Evolutionary conservation across 2,888 invertebrate species (phyloP), one percentile per base, ranked within the genome.

Genomic region (Phengaris alcon): DNA sequence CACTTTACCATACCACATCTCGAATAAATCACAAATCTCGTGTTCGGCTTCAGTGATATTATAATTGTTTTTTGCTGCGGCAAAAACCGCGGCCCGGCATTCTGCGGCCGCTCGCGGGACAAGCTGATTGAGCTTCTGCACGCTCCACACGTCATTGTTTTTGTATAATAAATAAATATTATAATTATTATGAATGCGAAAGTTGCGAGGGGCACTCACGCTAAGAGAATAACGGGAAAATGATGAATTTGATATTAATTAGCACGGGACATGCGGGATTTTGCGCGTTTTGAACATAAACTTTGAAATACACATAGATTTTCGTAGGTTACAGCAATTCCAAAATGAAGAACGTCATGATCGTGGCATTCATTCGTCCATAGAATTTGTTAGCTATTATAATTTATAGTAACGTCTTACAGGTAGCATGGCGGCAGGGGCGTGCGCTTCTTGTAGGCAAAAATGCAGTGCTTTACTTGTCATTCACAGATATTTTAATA

Each of bases 131-230:
- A 64, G 64, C 64, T 15, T 59, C 59, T 59, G 64, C 64, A 64
- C 64, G 64, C 64, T 64, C 35, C 35, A 15, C 35, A 35, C 64
- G 35, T 64, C 64, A 64, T 13, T 64, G 64, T 64, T 64, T 64
- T 64, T 64, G 64, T 64, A 64, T 64, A 52, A 52, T 52, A 64
- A 59, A 59, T 59, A 59, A 22, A 59, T 64, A 64, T 64, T 64
- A 64, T 64, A 44, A 64, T 52, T 52, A 52, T 35, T 35, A 13
- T 44, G 35, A 35, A 10, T 35, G 35, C 12, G 64, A 64, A 64
- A 64, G 64, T 64, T 64, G 35, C 12, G 8, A 12, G 35, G 35
- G 35, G 35, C 35, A 2, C 35, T 35, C 64, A 64, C 44, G 64
- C 64, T 35, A 64, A 10, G 9, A 9, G 10, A 12, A 35, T 12